Evolutionary conservation across 2,113 vertebrate species (phyloP).

Genomic region (Lepus europaeus): DNA sequence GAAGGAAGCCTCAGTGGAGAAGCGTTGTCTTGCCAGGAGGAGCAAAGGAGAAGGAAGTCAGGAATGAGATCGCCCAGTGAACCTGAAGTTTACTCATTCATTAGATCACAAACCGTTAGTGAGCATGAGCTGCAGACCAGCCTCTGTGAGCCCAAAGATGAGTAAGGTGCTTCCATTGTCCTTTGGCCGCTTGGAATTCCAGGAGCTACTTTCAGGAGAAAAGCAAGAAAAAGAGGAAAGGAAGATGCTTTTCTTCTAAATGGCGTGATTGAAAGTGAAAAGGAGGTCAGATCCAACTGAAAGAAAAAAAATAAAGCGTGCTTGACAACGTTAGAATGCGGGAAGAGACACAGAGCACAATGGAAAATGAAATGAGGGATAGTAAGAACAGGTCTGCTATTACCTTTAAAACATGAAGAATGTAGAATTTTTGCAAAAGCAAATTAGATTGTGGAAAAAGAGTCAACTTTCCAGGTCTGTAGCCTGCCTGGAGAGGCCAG

Average conservation of each 20-base stretch:
- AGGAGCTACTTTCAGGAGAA: conserved; percentile 18
- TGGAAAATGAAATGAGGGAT: not conserved
- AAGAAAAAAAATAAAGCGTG: conserved; percentile 15
- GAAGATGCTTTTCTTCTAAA: not conserved
- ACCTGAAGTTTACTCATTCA: not conserved
- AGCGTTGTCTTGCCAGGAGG: not conserved
- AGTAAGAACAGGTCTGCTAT: not conserved
- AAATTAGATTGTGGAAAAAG: not conserved
- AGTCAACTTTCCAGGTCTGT: not conserved
- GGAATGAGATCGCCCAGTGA: not conserved
- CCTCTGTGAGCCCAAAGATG: not conserved
- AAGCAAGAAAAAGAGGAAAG: not conserved
- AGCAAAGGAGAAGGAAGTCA: not conserved
- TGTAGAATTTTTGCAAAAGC: not conserved
- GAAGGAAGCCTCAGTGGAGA: not conserved
- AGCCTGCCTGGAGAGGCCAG: not conserved
- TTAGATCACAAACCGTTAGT: not conserved
- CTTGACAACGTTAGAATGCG: not conserved
- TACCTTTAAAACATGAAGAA: not conserved
- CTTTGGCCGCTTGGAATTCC: not conserved
- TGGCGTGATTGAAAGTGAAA: conserved; percentile 31
- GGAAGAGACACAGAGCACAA: not conserved
- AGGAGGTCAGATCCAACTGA: not conserved
- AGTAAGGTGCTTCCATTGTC: not conserved
- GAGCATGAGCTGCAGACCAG: not conserved